Evolutionary conservation across 1,140 invertebrate species (phyloP), one percentile per base, ranked within the genome.

Genomic region (Pachyrhynchus sulphureomaculatus): DNA sequence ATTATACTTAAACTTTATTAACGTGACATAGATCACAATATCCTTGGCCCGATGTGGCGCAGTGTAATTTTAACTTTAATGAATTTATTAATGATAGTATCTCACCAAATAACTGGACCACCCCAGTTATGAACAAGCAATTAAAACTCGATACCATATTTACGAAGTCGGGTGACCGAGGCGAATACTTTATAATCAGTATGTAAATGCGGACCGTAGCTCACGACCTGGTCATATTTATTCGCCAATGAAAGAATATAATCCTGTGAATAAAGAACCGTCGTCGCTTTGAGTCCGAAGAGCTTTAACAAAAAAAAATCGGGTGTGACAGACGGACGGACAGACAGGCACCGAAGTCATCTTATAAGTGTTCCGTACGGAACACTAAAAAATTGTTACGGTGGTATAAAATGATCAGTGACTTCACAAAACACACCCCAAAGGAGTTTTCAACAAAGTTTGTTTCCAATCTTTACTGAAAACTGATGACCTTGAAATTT

Each of bases 141-240:
- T 62, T 62, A 62, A 62, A 62, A 53, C 24, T 26, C 51, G 24
- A 62, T 62, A 54, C 59, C 47, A 44, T 62, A 54, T 54, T 62
- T 54, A 62, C 44, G 36, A 33, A 37, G 23, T 37, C 13, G 17
- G 33, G 57, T 60, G 23, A 56, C 42, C 26, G 41, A n/a, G 39
- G 15, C 44, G 29, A 26, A 47, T 21, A 18, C 24, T 26, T 44
- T 60, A 60, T 60, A 60, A 60, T 54, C 59, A 44, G 51, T 62
- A 62, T 62, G 59, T 62, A 62, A 62, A 62, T 62, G 36, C 41
- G 26, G 39, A 17, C 13, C 51, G 49, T 54, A 62, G 20, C 49
- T 62, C 59, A 62, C 59, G 48, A 60, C 41, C 17, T 44, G 4
- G n/a, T 18, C 41, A 18, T 23, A 44, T 44, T 44, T 44, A 44